Evolutionary conservation across 1,140 invertebrate genomes (phyloP), one percentile per base, ranked within the genome.

Genomic region (Apis cerana): DNA sequence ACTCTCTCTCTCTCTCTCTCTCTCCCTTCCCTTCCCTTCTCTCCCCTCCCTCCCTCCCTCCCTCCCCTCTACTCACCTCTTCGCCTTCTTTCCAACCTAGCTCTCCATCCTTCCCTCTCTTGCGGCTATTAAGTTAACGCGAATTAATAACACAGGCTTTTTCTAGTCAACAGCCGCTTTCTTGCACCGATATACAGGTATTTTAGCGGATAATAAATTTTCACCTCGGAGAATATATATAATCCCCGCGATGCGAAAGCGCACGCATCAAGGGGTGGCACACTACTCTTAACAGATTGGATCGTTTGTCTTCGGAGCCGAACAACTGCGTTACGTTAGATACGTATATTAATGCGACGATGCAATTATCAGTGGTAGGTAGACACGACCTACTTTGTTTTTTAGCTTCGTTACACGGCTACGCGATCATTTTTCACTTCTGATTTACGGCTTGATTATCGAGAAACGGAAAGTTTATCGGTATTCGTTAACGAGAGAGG

Each of bases 61-160:
- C 71, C 21, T 10, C 27, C 50, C 15, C 17, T 5, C 27, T 15
- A 15, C 23, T 33, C 71, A 72, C 70, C 74, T 68, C 48, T 56
- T 54, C 71, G 61, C 78, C 33, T 33, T 43, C 65, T 48, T 19
- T 43, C 21, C 65, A 21, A 2, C 21, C 58, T 33, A 8, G 7
- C 19, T 7, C 67, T 80, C 15, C 33, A 33, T 72, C 64, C 48
- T 50, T 64, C 13, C 68, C 82, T 64, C 72, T 65, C 79, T n/a
- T 27, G 33, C 62, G 81, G 85, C 89, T 92, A 91, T 92, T 92
- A 91, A 92, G 90, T 89, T 92, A 92, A 93, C 92, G 91, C 89
- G 91, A 92, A 92, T 92, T 92, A 92, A 93, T 93, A 93, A 92
- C 89, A 85, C 81, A 83, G 86, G 82, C 85, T 90, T 90, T 90